Evolutionary conservation across 2,888 invertebrate genomes (phyloP).

Genomic region (Hypercompe scribonia): DNA sequence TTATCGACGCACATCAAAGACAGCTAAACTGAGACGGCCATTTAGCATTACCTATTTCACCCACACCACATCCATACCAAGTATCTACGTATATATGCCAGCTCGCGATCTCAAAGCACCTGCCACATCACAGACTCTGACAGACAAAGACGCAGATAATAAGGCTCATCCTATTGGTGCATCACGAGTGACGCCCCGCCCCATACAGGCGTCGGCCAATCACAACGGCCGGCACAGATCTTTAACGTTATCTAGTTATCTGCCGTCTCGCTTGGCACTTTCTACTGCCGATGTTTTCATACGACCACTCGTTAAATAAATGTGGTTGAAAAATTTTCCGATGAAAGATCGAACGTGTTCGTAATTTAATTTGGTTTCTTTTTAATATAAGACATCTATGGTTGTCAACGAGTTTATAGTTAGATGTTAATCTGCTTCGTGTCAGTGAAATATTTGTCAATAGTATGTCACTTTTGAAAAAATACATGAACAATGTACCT

Average conservation of each 20-base stretch:
- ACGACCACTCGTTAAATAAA: constrained; percentile 54
- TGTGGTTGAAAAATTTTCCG: constrained; percentile 45
- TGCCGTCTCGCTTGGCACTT: constrained; percentile 82
- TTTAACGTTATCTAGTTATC: constrained; percentile 86
- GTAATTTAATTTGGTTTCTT: constrained; percentile 1
- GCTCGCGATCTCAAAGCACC: constrained; percentile 59
- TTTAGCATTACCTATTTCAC: constrained; percentile 24
- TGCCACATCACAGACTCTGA: constrained; percentile 78
- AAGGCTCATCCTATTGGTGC: constrained; percentile 87
- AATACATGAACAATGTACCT: background rate
- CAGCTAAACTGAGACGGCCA: constrained; percentile 22
- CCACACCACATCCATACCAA: constrained; percentile 22
- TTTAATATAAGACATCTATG: background rate
- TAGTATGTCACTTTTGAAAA: background rate
- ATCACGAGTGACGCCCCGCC: constrained; percentile 85
- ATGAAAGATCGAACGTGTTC: constrained; percentile 29
- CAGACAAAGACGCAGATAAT: constrained; percentile 87
- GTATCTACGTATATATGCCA: constrained; percentile 34
- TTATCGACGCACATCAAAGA: constrained; percentile 27
- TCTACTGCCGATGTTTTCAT: constrained; percentile 74
- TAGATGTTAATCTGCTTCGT: background rate
- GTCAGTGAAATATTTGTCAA: background rate
- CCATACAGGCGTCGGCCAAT: constrained; percentile 74
- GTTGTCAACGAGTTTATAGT: background rate
- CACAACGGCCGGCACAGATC: constrained; percentile 82